Conservation (phyloP, 1,140 invertebrate species). For the Drosophila suzukii region DNA sequence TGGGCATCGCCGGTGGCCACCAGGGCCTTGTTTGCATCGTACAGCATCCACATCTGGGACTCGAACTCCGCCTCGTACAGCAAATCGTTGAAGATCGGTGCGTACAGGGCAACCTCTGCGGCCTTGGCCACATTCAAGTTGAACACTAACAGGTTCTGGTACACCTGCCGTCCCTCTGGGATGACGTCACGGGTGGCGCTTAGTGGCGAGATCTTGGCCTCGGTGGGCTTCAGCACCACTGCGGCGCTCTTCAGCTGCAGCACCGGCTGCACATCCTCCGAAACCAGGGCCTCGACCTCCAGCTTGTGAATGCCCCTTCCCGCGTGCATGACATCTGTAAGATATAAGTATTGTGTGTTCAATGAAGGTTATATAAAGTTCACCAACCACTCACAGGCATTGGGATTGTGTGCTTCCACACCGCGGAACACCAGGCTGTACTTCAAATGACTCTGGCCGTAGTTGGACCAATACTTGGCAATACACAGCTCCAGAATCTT, state of each 20-base stretch:
- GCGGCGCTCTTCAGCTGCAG: slow-evolving; percentile 92
- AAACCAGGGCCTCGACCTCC: slow-evolving; percentile 89
- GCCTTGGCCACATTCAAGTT: slow-evolving; percentile 92
- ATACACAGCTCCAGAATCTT: slow-evolving; percentile 93
- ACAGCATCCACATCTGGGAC: slow-evolving; percentile 98
- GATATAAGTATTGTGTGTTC: neutral
- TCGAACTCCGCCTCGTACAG: slow-evolving; percentile 98
- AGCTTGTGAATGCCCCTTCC: slow-evolving; percentile 91
- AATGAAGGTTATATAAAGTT: too few species aligned
- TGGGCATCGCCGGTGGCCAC: slow-evolving; percentile 95
- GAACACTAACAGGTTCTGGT: slow-evolving; percentile 94
- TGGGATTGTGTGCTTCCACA: slow-evolving; percentile 88
- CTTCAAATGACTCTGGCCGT: slow-evolving; percentile 90
- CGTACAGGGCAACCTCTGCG: slow-evolving; percentile 90
- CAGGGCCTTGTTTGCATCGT: slow-evolving; percentile 95
- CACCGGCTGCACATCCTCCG: slow-evolving; percentile 92
- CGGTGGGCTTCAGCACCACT: slow-evolving; percentile 91
- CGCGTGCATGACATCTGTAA: slow-evolving; percentile 87
- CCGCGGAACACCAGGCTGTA: slow-evolving; percentile 94
- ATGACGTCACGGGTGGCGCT: slow-evolving; percentile 91
- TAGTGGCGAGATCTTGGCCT: slow-evolving; percentile 91
- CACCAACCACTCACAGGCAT: slow-evolving; percentile 83
- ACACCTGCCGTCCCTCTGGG: slow-evolving; percentile 94
- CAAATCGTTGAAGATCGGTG: slow-evolving; percentile 92
- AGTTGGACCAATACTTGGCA: slow-evolving; percentile 97